Evolutionary conservation across 2,797 vertebrate species (phyloP), one percentile per base, ranked within the genome.

Genomic region (Aldrovandia affinis): DNA sequence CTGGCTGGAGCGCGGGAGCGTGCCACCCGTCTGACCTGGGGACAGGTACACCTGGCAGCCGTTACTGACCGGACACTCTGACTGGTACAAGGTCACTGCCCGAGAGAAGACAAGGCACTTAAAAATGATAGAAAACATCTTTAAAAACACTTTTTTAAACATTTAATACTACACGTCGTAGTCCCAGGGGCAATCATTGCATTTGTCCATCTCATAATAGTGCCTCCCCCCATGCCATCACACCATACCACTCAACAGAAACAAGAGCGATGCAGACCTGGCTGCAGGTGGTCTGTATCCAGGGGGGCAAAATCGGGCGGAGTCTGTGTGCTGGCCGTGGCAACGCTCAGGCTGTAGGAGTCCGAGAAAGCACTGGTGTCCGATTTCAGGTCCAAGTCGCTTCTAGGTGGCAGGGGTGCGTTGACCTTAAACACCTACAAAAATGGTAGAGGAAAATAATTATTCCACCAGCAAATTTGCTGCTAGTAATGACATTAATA

Each of bases 321-420:
- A 0, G 98, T 99, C 83, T 99, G 98, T 44, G 98, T 99, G 89
- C 98, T 97, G 54, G 96, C 95, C 63, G 96, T 97, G 85, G 93
- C 96, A 89, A 92, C 97, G 84, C 88, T 96, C 86, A 95, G 93
- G 89, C 92, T 91, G 87, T 94, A 95, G n/a, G 91, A 86, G 84
- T 95, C 95, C 0, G 92, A 80, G 1, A 96, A 93, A 75, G 93
- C 95, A 0, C 89, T 88, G 30, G 91, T 84, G n/a, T 96, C 93
- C 0, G 94, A 90, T 92, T 96, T 97, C 54, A 92, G 89, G 87
- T 95, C 96, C n/a, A 94, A 92, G 25, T 97, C 96, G 86, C 95
- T 95, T n/a, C 93, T 95, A 0, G 95, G 94, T 85, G 96, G 93
- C 83, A 97, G 88, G 15, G 97, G 94, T 82, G 94, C 88, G 59